phyloP scores from a whole-genome alignment of 1,140 invertebrate species.

The Panagrolaimus sp. region DNA sequence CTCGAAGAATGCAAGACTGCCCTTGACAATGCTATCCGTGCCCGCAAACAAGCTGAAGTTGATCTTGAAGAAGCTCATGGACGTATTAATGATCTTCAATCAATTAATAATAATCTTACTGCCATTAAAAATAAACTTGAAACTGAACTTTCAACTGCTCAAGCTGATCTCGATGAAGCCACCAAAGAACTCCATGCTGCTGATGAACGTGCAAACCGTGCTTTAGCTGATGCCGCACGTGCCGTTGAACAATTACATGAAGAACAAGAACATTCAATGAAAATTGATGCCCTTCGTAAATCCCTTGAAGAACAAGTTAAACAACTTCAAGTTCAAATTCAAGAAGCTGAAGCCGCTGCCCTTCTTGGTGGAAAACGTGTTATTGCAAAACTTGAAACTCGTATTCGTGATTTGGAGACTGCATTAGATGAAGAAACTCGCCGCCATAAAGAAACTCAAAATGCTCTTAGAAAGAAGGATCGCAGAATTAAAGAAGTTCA shows the following conservation, averaged over 20 bases:
- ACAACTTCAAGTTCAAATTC: conserved; percentile 84
- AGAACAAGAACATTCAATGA: conserved; percentile 89
- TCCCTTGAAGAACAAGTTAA: conserved; percentile 75
- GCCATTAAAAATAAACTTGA: conserved; percentile 82
- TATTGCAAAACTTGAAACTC: conserved; percentile 90
- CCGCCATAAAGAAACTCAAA: conserved; percentile 86
- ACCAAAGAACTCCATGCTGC: conserved; percentile 69
- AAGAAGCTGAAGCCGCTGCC: conserved; percentile 91
- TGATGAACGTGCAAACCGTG: conserved; percentile 87
- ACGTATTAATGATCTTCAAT: conserved; percentile 77
- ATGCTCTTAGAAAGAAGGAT: conserved; percentile 93
- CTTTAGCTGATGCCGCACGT: conserved; percentile 77
- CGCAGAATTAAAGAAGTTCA: conserved; percentile 86
- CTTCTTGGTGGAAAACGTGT: conserved; percentile 89
- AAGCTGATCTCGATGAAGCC: conserved; percentile 88
- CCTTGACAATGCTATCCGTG: conserved; percentile 81
- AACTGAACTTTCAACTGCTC: conserved; percentile 77
- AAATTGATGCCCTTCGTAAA: conserved; percentile 94
- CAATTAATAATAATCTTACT: conserved; percentile 85
- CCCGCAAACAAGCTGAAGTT: conserved; percentile 79
- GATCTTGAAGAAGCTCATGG: conserved; percentile 78
- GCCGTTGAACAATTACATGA: conserved; percentile 84
- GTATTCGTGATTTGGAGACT: conserved; percentile 85
- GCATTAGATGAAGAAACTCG: conserved; percentile 90
- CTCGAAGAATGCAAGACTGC: conserved; percentile 86